Conservation (phyloP, 2,888 invertebrate species). For the Xanthia togata region DNA sequence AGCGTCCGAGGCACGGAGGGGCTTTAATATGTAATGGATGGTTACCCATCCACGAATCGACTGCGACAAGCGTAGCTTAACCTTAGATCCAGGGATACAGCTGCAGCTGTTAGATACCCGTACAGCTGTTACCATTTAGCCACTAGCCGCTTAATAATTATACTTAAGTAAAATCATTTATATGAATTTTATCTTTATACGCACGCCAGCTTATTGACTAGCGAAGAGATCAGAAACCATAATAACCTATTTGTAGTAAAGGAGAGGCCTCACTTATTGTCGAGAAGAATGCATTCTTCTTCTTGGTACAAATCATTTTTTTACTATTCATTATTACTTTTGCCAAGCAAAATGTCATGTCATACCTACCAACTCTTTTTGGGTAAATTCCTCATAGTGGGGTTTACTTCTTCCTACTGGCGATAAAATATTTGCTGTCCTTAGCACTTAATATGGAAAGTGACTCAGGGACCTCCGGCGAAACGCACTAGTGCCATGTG, state of each 20-base stretch:
- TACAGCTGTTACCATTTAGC: neutral
- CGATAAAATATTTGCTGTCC: neutral
- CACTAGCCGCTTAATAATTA: neutral
- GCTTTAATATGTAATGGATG: too few species aligned
- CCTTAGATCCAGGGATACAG: neutral
- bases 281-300: neutral
- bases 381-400: neutral
- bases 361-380: neutral
- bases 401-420: neutral
- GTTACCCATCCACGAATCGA: neutral
- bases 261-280: neutral
- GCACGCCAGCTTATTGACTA: neutral
- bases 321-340: neutral
- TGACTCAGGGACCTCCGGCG: neutral
- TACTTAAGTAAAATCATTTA: conserved; percentile 3
- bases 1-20: neutral
- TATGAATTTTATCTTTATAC: neutral
- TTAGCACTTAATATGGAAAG: conserved; percentile 3
- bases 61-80: neutral
- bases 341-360: neutral
- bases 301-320: too few species aligned
- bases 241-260: neutral
- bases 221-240: neutral
- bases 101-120: neutral
- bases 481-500: neutral